Evolutionary conservation across 2,113 vertebrate genomes (phyloP), one percentile per base, ranked within the genome.

Genomic region (Macquaria ambigua): DNA sequence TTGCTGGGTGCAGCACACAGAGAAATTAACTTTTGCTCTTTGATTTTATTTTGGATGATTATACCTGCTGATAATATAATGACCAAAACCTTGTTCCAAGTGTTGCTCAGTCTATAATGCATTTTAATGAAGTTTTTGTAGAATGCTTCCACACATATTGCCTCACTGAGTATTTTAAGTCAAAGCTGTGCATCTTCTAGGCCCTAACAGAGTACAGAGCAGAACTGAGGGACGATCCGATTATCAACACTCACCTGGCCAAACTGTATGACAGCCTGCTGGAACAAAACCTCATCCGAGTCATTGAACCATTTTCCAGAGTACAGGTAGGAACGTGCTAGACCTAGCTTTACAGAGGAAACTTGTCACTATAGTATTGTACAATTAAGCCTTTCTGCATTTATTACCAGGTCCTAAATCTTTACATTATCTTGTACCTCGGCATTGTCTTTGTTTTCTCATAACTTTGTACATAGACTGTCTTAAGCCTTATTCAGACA

Each of bases 301-400:
- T 98, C 93, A 99, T 99, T 23, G 98, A 99, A 79, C 98, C 98
- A 31, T 99, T 99, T 93, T 99, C 98, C 94, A 97, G 98, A 97
- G 98, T 99, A 94, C 98, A 99, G 97, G 98, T 99, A 85, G 92
- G 59, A 34, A 61, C 8, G 2, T 1, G 1, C 50, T 20, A 4
- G 9, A 2, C 59, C 10, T 6, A 0, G 0, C 31, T 18, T 28
- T 1, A 8, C 61, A 25, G 18, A 41, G 39, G 25, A 28, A 16
- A 59, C 25, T 0, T 67, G 3, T n/a, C 3, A 52, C 3, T 18
- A 3, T 23, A 18, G 64, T 14, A 11, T 18, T 8, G 20, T 18
- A n/a, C 41, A 25, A 0, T 18, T 1, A 21, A 52, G 21, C 21
- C 34, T 43, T 16, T 9, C 18, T 28, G 15, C 10, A 5, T 18